A percentile compares a stretch with the other conserved stretches of the same genome.
phyloP scores from a whole-genome alignment of 2,113 vertebrate species.

The Centropristis striata region DNA sequence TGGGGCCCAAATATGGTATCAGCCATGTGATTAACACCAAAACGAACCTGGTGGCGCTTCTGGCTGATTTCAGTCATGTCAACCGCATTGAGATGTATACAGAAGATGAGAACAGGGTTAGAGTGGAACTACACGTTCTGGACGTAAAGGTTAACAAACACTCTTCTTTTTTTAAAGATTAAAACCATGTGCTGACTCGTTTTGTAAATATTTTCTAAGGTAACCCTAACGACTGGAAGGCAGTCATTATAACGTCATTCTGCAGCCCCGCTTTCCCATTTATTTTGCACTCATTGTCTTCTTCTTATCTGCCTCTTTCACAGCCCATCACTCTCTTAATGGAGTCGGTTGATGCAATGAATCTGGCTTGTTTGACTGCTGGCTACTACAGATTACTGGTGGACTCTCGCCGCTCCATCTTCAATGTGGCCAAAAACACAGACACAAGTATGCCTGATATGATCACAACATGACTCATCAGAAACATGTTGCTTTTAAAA shows the following conservation, averaged over 20 bases:
- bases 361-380: slow-evolving; percentile 97
- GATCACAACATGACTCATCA: slow-evolving; percentile 9
- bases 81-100: slow-evolving; percentile 99
- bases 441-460: slow-evolving; percentile 79
- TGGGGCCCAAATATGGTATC: slow-evolving; percentile 96
- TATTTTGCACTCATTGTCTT: slow-evolving; percentile 44
- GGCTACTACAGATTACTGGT: slow-evolving; percentile 97
- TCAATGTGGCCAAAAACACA: slow-evolving; percentile 94
- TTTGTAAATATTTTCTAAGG: slow-evolving; percentile 15
- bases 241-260: slow-evolving; percentile 47
- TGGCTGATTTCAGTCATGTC: slow-evolving; percentile 98
- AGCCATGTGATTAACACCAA: slow-evolving; percentile 99
- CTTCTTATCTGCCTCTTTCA: slow-evolving; percentile 72
- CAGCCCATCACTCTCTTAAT: slow-evolving; percentile 98
- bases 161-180: not conserved
- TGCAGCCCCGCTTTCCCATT: slow-evolving; percentile 20
- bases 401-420: slow-evolving; percentile 97
- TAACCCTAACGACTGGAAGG: slow-evolving; percentile 10
- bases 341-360: slow-evolving; percentile 98
- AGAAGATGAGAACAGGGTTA: slow-evolving; percentile 92
- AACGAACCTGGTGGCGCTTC: slow-evolving; percentile 95
- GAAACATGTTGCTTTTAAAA: slow-evolving; percentile 24
- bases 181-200: not conserved
- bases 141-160: slow-evolving; percentile 92
- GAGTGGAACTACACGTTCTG: slow-evolving; percentile 96